Evolutionary conservation across 2,888 invertebrate genomes (phyloP).

Genomic region (Phorcus lineatus): DNA sequence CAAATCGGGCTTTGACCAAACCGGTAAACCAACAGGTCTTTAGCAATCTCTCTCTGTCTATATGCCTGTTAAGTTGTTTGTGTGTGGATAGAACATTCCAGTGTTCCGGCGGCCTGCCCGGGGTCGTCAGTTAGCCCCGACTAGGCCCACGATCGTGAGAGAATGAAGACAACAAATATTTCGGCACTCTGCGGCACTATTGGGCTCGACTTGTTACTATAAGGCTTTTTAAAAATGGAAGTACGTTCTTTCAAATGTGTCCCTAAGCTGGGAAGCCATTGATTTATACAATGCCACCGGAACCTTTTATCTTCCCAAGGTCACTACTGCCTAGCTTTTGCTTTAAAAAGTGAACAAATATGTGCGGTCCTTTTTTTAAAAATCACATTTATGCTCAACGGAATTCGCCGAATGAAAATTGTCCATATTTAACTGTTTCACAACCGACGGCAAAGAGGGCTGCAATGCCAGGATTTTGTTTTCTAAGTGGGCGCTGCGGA

Average conservation of each 20-base stretch:
- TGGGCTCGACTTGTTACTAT: conserved; percentile 6
- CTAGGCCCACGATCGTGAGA: background rate
- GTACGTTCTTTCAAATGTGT: background rate
- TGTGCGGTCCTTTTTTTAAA: background rate
- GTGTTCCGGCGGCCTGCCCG: background rate
- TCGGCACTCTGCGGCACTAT: background rate
- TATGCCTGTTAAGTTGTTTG: background rate
- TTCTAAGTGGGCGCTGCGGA: background rate
- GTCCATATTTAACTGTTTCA: background rate
- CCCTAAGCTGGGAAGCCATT: background rate
- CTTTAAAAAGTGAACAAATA: background rate
- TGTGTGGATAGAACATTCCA: background rate
- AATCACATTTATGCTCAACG: background rate
- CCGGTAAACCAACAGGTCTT: conserved; percentile 20
- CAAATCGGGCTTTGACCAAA: conserved; percentile 20
- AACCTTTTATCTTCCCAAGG: background rate
- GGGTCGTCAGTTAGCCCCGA: conserved; percentile 3
- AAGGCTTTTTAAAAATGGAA: conserved; percentile 4
- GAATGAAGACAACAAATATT: conserved; percentile 12
- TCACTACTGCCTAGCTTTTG: background rate
- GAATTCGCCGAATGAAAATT: conserved; percentile 7
- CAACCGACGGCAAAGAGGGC: background rate
- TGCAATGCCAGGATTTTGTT: background rate
- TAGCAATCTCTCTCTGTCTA: background rate
- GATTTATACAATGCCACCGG: background rate